Evolutionary conservation across 2,888 invertebrate genomes (phyloP), one percentile per base, ranked within the genome.

Genomic region (Lepidochrysops patricia): DNA sequence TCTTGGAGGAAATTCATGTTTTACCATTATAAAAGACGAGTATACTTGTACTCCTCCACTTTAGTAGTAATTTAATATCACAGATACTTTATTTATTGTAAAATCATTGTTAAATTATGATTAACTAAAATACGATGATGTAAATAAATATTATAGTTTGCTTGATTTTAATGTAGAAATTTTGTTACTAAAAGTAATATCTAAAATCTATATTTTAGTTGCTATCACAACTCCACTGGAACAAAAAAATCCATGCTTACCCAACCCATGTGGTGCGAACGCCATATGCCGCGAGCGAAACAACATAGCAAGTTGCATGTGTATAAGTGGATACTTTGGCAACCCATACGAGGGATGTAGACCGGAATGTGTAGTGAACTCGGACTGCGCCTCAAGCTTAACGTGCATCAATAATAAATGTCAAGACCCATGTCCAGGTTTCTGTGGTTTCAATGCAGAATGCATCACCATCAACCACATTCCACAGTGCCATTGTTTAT

Each of bases 401-500:
- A 92, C 93, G 4, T 94, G 94, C 72, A 88, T 93, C 26, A 90
- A 90, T 66, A 92, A 92, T 58, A 93, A 92, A 76, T 94, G 94
- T 73, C 87, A 90, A 72, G 91, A 94, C 72, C 94, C 94, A 52
- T 94, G 96, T 70, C 91, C 92, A 62, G 96, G 95, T 57, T 91
- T 93, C 58, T 96, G 96, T 73, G 96, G 96, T 57, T 87, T 90
- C 57, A 94, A 93, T 75, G 93, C 95, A 13, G 84, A 91, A 69
- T 96, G 96, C 72, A 91, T 93, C 81, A 93, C 94, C 32, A 90
- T 94, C 15, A 93, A 94, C 68, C 96, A 96, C 72, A 86, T 93
- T 66, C 94, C 96, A 6, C 92, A 92, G 66, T 97, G 97, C 75
- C 90, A 90, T 50, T 96, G 96, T 70, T 79, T 88, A 19, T 67